Evolutionary conservation across 2,797 vertebrate genomes (phyloP).

Genomic region (Chrysocyon brachyurus): DNA sequence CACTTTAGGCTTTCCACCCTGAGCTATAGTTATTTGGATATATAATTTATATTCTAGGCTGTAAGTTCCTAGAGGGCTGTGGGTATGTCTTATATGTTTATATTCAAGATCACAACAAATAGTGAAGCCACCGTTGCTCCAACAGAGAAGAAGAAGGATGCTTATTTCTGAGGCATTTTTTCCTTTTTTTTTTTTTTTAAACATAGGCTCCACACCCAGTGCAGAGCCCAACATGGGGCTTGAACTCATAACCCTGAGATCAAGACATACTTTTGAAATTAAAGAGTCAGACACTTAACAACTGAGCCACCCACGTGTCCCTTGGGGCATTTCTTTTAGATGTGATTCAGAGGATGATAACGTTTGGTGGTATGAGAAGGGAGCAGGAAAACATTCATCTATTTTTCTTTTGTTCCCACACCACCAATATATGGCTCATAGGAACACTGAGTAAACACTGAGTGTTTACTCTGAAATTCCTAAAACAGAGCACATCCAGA

Average conservation of each 20-base stretch:
- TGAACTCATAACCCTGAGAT: not conserved
- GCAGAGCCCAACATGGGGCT: not conserved
- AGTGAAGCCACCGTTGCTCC: not conserved
- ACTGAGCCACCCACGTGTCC: not conserved
- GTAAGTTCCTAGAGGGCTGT: not conserved
- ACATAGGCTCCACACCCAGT: not conserved
- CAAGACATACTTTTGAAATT: not conserved
- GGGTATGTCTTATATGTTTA: not conserved
- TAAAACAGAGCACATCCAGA: not conserved
- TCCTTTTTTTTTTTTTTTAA: not conserved
- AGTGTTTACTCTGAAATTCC: not conserved
- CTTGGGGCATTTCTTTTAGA: not conserved
- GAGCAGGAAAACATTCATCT: not conserved
- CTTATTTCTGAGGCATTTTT: not conserved
- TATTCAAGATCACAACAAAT: not conserved
- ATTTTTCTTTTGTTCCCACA: not conserved
- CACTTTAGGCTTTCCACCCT: not conserved
- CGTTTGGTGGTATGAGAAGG: not conserved
- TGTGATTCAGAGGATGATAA: not conserved
- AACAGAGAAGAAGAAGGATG: not conserved
- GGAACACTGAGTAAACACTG: not conserved
- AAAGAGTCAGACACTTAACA: not conserved
- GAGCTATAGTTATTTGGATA: not conserved
- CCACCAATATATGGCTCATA: not conserved
- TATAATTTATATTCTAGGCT: not conserved